Percentiles rank a stretch among this genome's conserved stretches.
Evolutionary conservation across 2,888 invertebrate species (phyloP).

Genomic region (Boloria selene): DNA sequence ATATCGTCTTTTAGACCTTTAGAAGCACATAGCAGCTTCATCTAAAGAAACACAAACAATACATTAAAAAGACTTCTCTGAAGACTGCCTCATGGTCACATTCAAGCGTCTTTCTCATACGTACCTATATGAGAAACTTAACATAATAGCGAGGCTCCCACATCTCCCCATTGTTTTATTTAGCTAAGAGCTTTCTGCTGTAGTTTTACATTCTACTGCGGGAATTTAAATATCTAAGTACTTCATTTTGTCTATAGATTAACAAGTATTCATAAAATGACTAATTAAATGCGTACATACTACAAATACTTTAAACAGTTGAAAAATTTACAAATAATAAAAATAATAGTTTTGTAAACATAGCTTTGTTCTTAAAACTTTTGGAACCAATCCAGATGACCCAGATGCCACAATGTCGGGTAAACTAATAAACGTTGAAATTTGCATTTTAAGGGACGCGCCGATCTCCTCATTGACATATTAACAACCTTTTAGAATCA

Average conservation of each 20-base stretch:
- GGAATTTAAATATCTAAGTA: slow-evolving; percentile 6
- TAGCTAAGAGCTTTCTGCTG: slow-evolving; percentile 29
- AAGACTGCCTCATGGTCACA: slow-evolving; percentile 35
- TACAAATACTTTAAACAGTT: background rate
- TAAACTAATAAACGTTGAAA: slow-evolving; percentile 58
- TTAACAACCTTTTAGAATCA: slow-evolving; percentile 39
- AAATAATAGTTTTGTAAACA: slow-evolving; percentile 50
- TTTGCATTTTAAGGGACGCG: slow-evolving; percentile 50
- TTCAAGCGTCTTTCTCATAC: slow-evolving; percentile 42
- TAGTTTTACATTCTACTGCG: slow-evolving; percentile 27
- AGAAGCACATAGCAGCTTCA: slow-evolving; percentile 20
- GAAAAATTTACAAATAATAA: background rate
- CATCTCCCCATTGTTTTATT: slow-evolving; percentile 55
- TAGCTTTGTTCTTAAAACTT: slow-evolving; percentile 53
- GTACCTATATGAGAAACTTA: slow-evolving; percentile 42
- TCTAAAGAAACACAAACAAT: slow-evolving; percentile 30
- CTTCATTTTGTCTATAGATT: background rate
- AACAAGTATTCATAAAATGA: too few species aligned
- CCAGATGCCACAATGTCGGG: slow-evolving; percentile 61
- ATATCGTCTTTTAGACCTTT: slow-evolving; percentile 11
- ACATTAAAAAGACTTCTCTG: slow-evolving; percentile 27
- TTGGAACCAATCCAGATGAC: slow-evolving; percentile 77
- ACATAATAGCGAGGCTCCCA: slow-evolving; percentile 54
- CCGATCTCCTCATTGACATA: slow-evolving; percentile 35
- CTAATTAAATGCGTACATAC: too few species aligned